Base-by-base conservation (phyloP, 2,113 vertebrate genomes). In the Oenanthe melanoleuca region DNA sequence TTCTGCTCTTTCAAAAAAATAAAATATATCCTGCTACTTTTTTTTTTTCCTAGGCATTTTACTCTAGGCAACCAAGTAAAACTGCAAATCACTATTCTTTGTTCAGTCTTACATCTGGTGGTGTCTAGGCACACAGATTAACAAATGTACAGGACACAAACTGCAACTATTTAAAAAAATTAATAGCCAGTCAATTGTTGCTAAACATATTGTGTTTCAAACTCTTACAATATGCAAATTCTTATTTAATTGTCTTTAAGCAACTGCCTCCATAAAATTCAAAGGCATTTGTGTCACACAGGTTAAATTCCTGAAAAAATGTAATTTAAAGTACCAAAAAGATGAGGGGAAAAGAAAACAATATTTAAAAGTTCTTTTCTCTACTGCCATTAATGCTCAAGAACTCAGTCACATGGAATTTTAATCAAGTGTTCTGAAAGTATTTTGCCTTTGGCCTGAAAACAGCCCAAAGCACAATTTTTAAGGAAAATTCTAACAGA, bases 371-470 rank as follows among this genome's bases (percentile, higher is more conserved):
- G 18, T 65, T 80, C 11, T 85, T 23, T 55, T 85, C 61, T 53
- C 1, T 44, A 44, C 18, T 80, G 40, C 73, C 7, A 23, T 53
- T 61, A 89, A 4, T n/a, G 63, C 38, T 89, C 14, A 65, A 52
- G 38, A 88, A 83, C 42, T 88, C 92, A 77, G 67, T 29, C 2
- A 0, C 92, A 60, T 64, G 85, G 87, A 93, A 94, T 89, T 94
- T 94, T 87, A 92, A 96, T 95, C 93, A 92, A 89, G 67, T 28
- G 17, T 93, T 79, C 85, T 63, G 31, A 92, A 95, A 97, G 66
- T 88, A 96, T 95, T 95, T 96, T 91, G 89, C 93, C 95, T 82
- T 94, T 93, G 93, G 94, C 92, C 52, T 93, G 65, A 91, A 78
- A 94, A 88, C 78, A 89, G 75, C 66, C 74, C 63, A 80, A 72